Base-by-base conservation (phyloP, 2,888 invertebrate species). In the Melangyna quadrimaculata region DNA sequence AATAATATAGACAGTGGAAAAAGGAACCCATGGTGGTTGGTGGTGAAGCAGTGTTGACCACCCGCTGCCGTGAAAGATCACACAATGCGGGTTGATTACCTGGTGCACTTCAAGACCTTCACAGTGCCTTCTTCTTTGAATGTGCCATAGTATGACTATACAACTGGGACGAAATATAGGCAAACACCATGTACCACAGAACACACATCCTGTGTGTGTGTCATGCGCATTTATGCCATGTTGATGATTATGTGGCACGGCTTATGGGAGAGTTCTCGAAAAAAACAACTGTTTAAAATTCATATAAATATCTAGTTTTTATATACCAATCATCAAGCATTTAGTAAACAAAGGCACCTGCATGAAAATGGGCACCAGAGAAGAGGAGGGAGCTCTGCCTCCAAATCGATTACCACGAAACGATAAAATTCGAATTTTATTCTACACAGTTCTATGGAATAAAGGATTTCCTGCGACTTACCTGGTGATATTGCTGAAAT, bases 11-110 rank as follows among this genome's bases (percentile, higher is more conserved):
- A 27, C 6, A n/a, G 14, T 6, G 14, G 29, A 45, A 61, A 61
- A 17, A 5, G 9, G 32, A 70, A 37, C 45, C 71, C 40, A 40
- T 71, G 71, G 57, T 59, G 77, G 73, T 83, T 59, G 77, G 73
- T 83, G 61, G 37, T 27, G 37, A 37, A 40, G 48, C 75, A 65
- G 77, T 80, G 77, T 71, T 87, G 87, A 87, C 87, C 87, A 87
- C 87, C 87, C 87, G 87, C 87, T 87, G 87, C 40, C 69, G 63
- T 73, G 43, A 65, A 72, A 74, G 74, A 87, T 87, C 87, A 82
- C 81, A 86, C 81, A 86, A 86, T 86, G 81, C 86, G 80, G 86
- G 86, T 74, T 86, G 86, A 86, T 86, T 81, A 77, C 86, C 77
- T 80, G 80, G 37, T 75, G 84, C 71, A 84, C 74, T 67, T 37